Evolutionary conservation across 2,797 vertebrate species (phyloP), one percentile per base, ranked within the genome.

Genomic region (Vespertilio murinus): DNA sequence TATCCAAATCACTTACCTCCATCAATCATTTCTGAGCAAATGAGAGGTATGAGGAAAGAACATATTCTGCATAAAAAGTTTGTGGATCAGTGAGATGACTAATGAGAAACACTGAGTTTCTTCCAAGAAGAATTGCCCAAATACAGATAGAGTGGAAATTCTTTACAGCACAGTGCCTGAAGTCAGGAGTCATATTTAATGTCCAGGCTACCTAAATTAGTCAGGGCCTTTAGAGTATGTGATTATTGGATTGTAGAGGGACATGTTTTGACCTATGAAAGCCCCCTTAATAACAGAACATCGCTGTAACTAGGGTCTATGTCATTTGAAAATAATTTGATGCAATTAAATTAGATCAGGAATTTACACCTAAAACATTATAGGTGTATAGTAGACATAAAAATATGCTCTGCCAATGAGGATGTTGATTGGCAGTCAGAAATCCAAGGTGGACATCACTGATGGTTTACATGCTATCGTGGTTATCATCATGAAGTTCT

Each of bases 251-350:
- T 79, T 95, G 93, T 40, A 52, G 35, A 70, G 47, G 28, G 11
- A 30, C 3, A 10, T 71, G 2, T 82, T 75, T 95, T 94, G 80
- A 75, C 25, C 54, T 88, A 30, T 78, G 33, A 77, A 81, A 77
- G 38, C 17, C 38, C 67, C 73, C 18, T 78, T 85, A 82, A 85
- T 56, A 79, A 81, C 16, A 42, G 67, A 94, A 65, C 9, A 59
- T 73, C 73, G 10, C 92, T 91, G n/a, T 49, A 64, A 0, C 59
- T n/a, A 30, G 11, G 23, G 93, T 96, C 74, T 90, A 0, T 78
- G 30, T 95, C 40, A 28, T 79, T 83, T 92, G 33, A 93, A 95
- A 94, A 84, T 94, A 87, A 88, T 45, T 88, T 67, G 77, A 33
- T 87, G 59, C 75, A 79, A 88, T 61, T 64, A 77, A 95, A 71